Evolutionary conservation across 2,797 vertebrate species (phyloP).

Genomic region (Sebastes steindachneri): DNA sequence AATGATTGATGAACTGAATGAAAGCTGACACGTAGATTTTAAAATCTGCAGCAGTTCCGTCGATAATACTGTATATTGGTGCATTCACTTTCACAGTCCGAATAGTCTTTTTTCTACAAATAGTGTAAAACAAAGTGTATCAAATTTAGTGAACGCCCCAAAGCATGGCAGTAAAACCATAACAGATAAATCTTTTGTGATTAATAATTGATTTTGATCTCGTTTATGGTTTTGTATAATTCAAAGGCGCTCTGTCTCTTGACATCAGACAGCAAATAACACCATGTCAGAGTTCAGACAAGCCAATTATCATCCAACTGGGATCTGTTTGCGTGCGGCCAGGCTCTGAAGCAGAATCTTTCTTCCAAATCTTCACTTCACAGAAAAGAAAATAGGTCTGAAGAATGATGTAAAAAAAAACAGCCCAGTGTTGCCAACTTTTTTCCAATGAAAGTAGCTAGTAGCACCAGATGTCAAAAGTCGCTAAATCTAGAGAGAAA

Average conservation of each 20-base stretch:
- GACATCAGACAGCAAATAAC: slow-evolving; percentile 37
- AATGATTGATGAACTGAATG: slow-evolving; percentile 16
- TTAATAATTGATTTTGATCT: slow-evolving; percentile 33
- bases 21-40: slow-evolving; percentile 2
- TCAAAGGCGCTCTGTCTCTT: slow-evolving; percentile 23
- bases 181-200: background rate
- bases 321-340: slow-evolving; percentile 19
- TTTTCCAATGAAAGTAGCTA: too few species aligned
- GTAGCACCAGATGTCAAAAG: too few species aligned
- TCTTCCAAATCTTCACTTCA: background rate
- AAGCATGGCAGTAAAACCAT: background rate
- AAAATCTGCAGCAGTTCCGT: background rate
- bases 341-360: slow-evolving; percentile 13
- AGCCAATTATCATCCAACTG: slow-evolving; percentile 49
- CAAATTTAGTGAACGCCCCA: background rate
- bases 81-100: background rate
- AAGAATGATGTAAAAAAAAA: too few species aligned
- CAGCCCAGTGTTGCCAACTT: too few species aligned
- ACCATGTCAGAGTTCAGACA: slow-evolving; percentile 46
- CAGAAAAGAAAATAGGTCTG: background rate
- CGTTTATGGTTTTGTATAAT: slow-evolving; percentile 11
- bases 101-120: background rate
- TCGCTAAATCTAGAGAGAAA: too few species aligned
- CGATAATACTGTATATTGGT: background rate
- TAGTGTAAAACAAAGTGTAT: background rate